Evolutionary conservation across 1,140 invertebrate genomes (phyloP), one percentile per base, ranked within the genome.

Genomic region (Drosophila melanica): DNA sequence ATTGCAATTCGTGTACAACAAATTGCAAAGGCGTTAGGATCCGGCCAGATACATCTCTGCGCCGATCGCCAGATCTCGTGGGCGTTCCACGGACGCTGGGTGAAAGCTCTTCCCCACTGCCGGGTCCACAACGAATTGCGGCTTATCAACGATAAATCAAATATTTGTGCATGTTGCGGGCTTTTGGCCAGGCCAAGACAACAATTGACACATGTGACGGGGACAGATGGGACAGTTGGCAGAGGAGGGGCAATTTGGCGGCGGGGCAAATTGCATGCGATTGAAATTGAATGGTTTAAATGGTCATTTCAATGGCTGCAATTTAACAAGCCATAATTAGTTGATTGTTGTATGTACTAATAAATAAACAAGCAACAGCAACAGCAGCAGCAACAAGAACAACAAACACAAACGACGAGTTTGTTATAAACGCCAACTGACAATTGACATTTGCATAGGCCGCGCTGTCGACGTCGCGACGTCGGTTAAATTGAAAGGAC

Each of bases 311-410:
- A 89, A 90, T 89, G 85, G 84, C 84, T 84, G 85, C 84, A 90
- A 89, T 89, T 90, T 90, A 89, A 89, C 85, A 89, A 89, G 85
- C 84, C 84, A 81, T 89, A 90, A 89, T 89, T 89, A 89, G 84
- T 89, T 89, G 80, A 89, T 89, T 89, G 84, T 73, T 82, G 82
- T 58, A 45, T 45, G 44, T 77, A 84, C 79, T 73, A 89, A 89
- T 73, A 89, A 89, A 89, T 89, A 87, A 87, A 84, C 84, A 78
- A 71, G 30, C 67, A 44, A 30, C 50, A 53, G 11, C 44, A 48
- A 8, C 42, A 48, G 9, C 50, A 65, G 27, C 58, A 62, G 44
- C 65, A 74, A 60, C 53, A 58, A 51, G 39, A 67, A 54, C 39
- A 65, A 69, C 80, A 65, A 79, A 58, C 68, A 58, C 65, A 79